Percentiles rank a stretch among this genome's conserved stretches.
Conservation (phyloP, 2,888 invertebrate species). For the Epirrhoe tristata region DNA sequence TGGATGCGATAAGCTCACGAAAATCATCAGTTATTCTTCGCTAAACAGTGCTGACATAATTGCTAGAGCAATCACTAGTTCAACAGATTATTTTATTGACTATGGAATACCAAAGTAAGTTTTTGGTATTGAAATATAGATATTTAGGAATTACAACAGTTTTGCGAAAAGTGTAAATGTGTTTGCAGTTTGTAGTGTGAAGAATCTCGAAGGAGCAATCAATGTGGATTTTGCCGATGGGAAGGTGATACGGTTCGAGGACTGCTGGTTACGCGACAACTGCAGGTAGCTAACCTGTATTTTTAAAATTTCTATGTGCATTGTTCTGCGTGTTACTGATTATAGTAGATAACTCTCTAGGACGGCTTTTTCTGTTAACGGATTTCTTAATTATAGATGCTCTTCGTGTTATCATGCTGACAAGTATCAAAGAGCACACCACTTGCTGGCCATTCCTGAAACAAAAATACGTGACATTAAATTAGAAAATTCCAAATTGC, state of each 20-base stretch:
- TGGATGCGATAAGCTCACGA: not conserved
- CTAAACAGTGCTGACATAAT: not conserved
- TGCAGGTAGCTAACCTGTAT: constrained; percentile 74
- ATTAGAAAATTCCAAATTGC: constrained; percentile 62
- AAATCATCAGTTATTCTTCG: not conserved
- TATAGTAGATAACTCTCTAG: no score
- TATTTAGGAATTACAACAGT: not conserved
- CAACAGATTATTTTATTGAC: not conserved
- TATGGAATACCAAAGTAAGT: constrained; percentile 24
- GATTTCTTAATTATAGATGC: constrained; percentile 72
- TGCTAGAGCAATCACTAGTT: not conserved
- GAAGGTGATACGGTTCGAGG: constrained; percentile 65
- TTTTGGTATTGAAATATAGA: not conserved
- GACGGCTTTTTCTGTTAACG: no score
- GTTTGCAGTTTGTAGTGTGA: constrained; percentile 41
- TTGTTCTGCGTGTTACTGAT: no score
- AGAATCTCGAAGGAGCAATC: constrained; percentile 50
- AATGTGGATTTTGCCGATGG: constrained; percentile 58
- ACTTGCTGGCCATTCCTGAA: constrained; percentile 84
- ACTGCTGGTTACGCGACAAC: constrained; percentile 86
- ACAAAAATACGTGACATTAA: constrained; percentile 62
- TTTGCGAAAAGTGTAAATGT: not conserved
- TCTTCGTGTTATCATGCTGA: constrained; percentile 83
- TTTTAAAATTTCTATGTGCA: no score
- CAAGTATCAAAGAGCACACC: constrained; percentile 86